Evolutionary conservation across 2,888 invertebrate genomes (phyloP).

Genomic region (Xylota sylvarum): DNA sequence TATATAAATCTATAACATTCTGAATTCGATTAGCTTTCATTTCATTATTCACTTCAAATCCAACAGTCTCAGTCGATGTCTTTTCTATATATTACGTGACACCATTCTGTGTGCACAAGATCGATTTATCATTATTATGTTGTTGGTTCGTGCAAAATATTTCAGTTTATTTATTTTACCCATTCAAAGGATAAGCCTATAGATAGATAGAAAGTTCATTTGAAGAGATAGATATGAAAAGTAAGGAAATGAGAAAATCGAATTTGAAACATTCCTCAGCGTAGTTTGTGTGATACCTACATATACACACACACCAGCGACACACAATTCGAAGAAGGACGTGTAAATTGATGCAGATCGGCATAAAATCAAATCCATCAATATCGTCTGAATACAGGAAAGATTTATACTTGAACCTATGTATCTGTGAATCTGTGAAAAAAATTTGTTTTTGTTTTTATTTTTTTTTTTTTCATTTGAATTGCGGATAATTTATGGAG

Average conservation of each 20-base stretch:
- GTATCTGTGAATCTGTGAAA: neutral
- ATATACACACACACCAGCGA: too few relatives aligned
- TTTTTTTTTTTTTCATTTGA: too few relatives aligned
- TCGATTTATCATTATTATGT: slow-evolving; percentile 55
- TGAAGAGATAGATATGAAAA: neutral
- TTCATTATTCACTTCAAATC: slow-evolving; percentile 46
- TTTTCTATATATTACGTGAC: slow-evolving; percentile 63
- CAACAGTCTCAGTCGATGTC: slow-evolving; percentile 10
- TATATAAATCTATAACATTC: slow-evolving; percentile 17
- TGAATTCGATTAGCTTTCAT: slow-evolving; percentile 6
- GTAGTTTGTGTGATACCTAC: too few relatives aligned
- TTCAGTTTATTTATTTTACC: slow-evolving; percentile 16
- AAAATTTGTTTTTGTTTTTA: slow-evolving; percentile 7
- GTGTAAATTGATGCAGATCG: slow-evolving; percentile 37
- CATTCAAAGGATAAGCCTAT: slow-evolving; percentile 16
- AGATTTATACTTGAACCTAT: slow-evolving; percentile 28
- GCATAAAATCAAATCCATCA: slow-evolving; percentile 55
- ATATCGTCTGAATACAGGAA: slow-evolving; percentile 23
- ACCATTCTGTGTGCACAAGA: slow-evolving; percentile 22
- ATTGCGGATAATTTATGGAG: slow-evolving; percentile 29
- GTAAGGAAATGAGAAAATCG: neutral
- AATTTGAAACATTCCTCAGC: neutral
- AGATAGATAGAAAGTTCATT: slow-evolving; percentile 9
- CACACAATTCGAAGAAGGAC: neutral
- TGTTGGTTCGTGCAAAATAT: slow-evolving; percentile 10